These are phyloP conservation scores for Zeus faber DNA, from an alignment of 2,113 vertebrate genomes.

Conservation along the genomic window DNA sequence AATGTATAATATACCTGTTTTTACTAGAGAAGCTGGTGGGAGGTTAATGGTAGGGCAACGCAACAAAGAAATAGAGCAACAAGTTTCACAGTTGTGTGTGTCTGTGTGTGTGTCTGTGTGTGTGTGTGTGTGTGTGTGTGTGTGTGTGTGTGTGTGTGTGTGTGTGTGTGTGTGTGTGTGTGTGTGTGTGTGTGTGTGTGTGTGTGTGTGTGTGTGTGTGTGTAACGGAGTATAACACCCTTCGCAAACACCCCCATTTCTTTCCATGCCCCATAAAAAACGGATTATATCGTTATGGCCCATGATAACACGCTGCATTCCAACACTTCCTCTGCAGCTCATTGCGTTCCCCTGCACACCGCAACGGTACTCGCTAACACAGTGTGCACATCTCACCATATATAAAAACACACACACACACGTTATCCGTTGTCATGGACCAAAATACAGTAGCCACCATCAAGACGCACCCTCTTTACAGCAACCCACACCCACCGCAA, in stretches of 20 bases:
- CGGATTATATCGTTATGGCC: constrained; percentile 34
- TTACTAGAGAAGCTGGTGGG: constrained; percentile 17
- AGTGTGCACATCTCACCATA: too few species aligned
- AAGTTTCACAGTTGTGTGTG: constrained; percentile 3
- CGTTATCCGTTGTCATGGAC: constrained; percentile 13
- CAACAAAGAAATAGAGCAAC: constrained; percentile 28
- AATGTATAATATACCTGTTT: constrained; percentile 35
- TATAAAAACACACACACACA: constrained; percentile 17
- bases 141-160: constrained; percentile 1
- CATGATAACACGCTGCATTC: constrained; percentile 47
- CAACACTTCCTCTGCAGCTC: constrained; percentile 47
- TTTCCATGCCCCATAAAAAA: constrained; percentile 11
- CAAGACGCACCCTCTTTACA: too few species aligned
- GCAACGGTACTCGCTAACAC: constrained; percentile 50
- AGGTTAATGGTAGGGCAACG: constrained; percentile 29
- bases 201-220: neutral
- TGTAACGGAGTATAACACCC: too few species aligned
- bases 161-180: neutral
- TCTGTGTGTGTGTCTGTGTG: neutral
- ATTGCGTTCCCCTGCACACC: constrained; percentile 39
- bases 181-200: neutral
- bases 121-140: too few species aligned
- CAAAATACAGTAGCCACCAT: constrained; percentile 52
- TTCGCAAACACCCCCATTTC: neutral
- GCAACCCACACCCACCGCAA: constrained; percentile 24